Evolutionary conservation across 2,113 vertebrate species (phyloP).

Genomic region (Spea bombifrons): DNA sequence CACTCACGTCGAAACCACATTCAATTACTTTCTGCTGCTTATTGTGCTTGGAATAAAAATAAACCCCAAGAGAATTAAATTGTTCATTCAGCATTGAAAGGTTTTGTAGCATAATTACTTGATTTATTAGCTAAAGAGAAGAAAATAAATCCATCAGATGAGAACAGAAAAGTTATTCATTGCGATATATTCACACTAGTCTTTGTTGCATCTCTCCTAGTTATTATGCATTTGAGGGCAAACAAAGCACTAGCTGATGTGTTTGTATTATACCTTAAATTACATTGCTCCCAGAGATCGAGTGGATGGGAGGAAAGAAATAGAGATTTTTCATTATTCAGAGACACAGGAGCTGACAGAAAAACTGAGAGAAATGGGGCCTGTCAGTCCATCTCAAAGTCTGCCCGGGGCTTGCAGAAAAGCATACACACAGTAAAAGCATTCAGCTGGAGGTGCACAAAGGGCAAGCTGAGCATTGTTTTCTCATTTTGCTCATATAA

Average conservation of each 20-base stretch:
- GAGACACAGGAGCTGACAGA: conserved; percentile 53
- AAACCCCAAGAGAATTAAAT: conserved; percentile 65
- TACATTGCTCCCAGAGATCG: conserved; percentile 57
- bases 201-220: conserved; percentile 67
- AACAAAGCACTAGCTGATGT: conserved; percentile 56
- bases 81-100: conserved; percentile 65
- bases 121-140: conserved; percentile 70
- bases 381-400: conserved; percentile 39
- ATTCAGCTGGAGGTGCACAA: conserved; percentile 36
- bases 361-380: conserved; percentile 54
- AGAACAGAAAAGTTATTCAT: conserved; percentile 72
- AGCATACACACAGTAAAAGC: conserved; percentile 40
- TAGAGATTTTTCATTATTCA: conserved; percentile 65
- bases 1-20: conserved; percentile 60
- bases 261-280: conserved; percentile 69
- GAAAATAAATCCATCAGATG: conserved; percentile 66
- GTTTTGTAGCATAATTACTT: conserved; percentile 68
- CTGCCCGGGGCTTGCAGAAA: conserved; percentile 51
- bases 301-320: conserved; percentile 46
- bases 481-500: conserved; percentile 44
- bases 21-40: conserved; percentile 59
- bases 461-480: conserved; percentile 41
- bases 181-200: conserved; percentile 61
- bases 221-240: conserved; percentile 61
- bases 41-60: conserved; percentile 60